These are phyloP conservation scores for Eretmochelys imbricata DNA, from an alignment of 2,113 vertebrate genomes.

Conservation along the genomic window DNA sequence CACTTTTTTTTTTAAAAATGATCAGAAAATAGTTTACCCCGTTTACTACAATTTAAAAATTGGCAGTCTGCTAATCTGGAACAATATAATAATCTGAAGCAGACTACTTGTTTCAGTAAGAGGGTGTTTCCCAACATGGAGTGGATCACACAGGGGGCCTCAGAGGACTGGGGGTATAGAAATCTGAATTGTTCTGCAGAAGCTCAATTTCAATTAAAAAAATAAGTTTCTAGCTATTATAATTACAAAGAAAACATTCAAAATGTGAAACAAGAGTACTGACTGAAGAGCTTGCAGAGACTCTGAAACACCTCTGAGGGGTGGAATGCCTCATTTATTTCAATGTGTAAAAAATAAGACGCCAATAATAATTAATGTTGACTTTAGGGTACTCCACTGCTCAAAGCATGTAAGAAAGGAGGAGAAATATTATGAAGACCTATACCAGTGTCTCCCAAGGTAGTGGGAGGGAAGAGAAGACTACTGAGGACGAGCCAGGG, in stretches of 20 bases:
- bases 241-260: neutral
- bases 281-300: neutral
- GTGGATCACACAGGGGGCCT: neutral
- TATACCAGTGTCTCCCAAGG: neutral
- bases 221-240: neutral
- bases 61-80: neutral
- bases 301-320: neutral
- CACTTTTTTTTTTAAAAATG: too few species aligned
- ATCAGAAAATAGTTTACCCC: neutral
- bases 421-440: neutral
- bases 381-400: neutral
- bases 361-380: neutral
- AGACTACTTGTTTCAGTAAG: neutral
- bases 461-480: neutral
- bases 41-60: neutral
- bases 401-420: neutral
- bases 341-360: neutral
- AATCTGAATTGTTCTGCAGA: neutral
- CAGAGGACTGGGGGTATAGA: neutral
- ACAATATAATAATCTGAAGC: neutral
- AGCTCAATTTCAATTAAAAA: neutral
- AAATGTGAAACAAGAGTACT: neutral
- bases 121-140: neutral
- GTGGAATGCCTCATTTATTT: neutral
- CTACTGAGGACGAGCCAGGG: neutral